Percentiles rank a stretch among this genome's conserved stretches.
These are phyloP conservation scores for Aphyosemion australe DNA, from an alignment of 2,113 vertebrate species.

Conservation along the genomic window DNA sequence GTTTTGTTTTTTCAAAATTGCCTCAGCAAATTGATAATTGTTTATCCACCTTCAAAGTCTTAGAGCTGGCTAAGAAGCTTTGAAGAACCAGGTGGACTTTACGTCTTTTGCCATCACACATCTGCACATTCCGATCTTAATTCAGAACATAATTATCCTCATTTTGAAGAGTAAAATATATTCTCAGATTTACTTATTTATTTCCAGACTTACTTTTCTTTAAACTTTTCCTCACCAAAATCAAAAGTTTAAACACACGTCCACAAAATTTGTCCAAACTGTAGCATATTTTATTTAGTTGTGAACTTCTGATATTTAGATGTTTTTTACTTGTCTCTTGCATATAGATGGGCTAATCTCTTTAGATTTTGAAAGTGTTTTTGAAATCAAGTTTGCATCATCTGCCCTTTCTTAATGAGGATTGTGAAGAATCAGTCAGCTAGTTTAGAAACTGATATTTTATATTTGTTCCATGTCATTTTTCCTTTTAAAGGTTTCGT, in stretches of 20 bases:
- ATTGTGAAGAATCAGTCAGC: no score
- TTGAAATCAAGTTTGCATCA: no score
- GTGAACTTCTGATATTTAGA: no score
- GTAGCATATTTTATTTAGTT: no score
- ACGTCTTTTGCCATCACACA: conserved; percentile 4
- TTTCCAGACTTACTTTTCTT: neutral
- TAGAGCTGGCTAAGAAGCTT: conserved; percentile 2
- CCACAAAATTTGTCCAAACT: no score
- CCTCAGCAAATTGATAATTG: conserved; percentile 36
- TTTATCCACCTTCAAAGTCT: conserved; percentile 36
- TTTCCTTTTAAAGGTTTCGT: no score
- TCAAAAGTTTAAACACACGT: neutral
- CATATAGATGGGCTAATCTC: no score
- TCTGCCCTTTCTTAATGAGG: no score
- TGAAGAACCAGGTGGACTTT: conserved; percentile 17
- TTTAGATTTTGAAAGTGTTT: no score
- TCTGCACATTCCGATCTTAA: neutral
- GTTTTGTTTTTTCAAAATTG: conserved; percentile 26
- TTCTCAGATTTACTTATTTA: neutral
- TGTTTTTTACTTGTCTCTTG: no score
- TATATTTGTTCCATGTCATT: no score
- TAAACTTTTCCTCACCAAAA: neutral
- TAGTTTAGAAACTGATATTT: no score
- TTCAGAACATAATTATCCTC: neutral
- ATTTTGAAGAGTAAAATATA: neutral